Evolutionary conservation across 2,113 vertebrate genomes (phyloP).

Genomic region (Ursus arctos): DNA sequence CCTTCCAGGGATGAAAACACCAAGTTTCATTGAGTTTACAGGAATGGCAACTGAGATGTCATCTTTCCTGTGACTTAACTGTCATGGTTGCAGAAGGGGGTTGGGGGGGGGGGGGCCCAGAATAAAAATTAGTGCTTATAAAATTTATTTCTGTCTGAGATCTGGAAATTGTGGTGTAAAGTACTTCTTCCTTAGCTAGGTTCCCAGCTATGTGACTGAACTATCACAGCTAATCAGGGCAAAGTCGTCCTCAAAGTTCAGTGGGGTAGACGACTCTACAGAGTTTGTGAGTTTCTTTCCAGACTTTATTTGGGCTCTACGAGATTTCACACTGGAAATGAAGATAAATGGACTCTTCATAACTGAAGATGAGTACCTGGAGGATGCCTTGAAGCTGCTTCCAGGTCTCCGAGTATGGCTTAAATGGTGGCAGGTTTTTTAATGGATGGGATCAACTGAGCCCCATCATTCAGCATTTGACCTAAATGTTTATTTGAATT

Average conservation of each 20-base stretch:
- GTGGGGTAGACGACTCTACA: background rate
- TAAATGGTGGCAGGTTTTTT: background rate
- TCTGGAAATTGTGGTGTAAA: slow-evolving; percentile 41
- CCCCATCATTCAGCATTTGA: background rate
- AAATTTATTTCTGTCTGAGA: background rate
- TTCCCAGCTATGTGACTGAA: slow-evolving; percentile 85
- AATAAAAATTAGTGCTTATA: background rate
- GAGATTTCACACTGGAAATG: slow-evolving; percentile 86
- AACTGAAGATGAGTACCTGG: slow-evolving; percentile 81
- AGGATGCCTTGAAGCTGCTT: slow-evolving; percentile 79
- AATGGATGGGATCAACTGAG: background rate
- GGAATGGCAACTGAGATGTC: background rate
- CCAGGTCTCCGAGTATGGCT: slow-evolving; percentile 53
- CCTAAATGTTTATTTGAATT: background rate
- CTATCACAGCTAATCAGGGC: slow-evolving; percentile 84
- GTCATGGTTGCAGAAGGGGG: background rate
- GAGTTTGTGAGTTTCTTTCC: slow-evolving; percentile 86
- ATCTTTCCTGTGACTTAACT: background rate
- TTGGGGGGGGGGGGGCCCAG: background rate
- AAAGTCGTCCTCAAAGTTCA: slow-evolving; percentile 67
- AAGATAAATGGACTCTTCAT: slow-evolving; percentile 40
- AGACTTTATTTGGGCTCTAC: slow-evolving; percentile 86
- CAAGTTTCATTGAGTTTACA: background rate
- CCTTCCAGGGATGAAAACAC: background rate
- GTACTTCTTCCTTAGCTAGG: slow-evolving; percentile 75